A percentile compares a stretch with the other conserved stretches of the same genome.
These are phyloP conservation scores for Buphagus erythrorhynchus DNA, from an alignment of 2,797 vertebrate species.

Conservation along the genomic window DNA sequence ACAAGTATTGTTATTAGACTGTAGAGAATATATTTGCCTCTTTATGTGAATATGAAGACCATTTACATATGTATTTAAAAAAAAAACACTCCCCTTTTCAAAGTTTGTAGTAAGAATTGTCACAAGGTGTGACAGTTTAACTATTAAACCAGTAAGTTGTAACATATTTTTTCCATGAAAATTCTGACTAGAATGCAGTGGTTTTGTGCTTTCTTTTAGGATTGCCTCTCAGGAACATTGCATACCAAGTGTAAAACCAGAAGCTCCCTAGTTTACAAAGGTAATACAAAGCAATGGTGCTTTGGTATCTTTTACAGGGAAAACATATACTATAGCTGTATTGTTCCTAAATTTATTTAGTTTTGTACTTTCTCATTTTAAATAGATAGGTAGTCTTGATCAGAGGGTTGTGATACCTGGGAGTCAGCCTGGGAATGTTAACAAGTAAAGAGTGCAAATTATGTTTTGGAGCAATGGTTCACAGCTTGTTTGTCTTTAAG, in stretches of 20 bases:
- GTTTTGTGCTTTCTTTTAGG: slow-evolving; percentile 6
- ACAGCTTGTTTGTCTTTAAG: neutral
- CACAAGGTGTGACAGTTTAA: neutral
- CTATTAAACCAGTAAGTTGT: neutral
- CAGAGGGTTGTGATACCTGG: neutral
- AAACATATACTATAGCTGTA: neutral
- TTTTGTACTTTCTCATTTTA: neutral
- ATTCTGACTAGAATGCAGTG: neutral
- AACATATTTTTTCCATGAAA: neutral
- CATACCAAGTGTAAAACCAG: neutral
- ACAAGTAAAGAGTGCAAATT: neutral
- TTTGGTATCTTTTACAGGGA: neutral
- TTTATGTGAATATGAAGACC: neutral
- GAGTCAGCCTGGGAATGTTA: neutral
- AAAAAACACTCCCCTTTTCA: neutral
- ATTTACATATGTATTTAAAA: neutral
- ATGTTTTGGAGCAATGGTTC: neutral
- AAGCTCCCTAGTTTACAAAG: slow-evolving; percentile 31
- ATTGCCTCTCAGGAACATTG: slow-evolving; percentile 5
- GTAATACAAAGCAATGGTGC: slow-evolving; percentile 35
- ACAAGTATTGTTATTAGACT: neutral
- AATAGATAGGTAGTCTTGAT: neutral
- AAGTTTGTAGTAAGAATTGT: neutral
- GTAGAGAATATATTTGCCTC: neutral
- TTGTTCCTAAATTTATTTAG: neutral